Evolutionary conservation across 1,140 invertebrate species (phyloP).

Genomic region (Brachionus manjavacas): DNA sequence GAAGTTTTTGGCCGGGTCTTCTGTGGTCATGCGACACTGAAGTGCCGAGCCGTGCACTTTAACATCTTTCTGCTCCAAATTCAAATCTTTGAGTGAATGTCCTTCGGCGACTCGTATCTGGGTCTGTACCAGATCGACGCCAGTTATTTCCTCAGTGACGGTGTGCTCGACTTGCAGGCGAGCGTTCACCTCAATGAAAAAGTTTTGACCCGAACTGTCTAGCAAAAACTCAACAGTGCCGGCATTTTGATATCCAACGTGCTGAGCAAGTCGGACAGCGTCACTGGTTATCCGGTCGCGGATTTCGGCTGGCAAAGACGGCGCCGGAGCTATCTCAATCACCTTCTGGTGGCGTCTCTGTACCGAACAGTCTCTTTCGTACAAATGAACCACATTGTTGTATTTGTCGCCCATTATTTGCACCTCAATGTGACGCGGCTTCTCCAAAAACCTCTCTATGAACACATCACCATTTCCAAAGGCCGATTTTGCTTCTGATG

Average conservation of each 20-base stretch:
- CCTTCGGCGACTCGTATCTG: slow-evolving; percentile 94
- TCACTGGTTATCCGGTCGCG: slow-evolving; percentile 80
- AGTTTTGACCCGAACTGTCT: slow-evolving; percentile 83
- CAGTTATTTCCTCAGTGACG: slow-evolving; percentile 97
- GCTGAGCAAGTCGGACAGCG: slow-evolving; percentile 79
- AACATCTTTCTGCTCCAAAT: slow-evolving; percentile 82
- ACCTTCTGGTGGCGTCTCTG: slow-evolving; percentile 93
- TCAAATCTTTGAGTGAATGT: slow-evolving; percentile 83
- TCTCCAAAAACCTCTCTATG: slow-evolving; percentile 95
- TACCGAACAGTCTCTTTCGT: slow-evolving; percentile 95
- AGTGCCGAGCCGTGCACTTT: slow-evolving; percentile 79
- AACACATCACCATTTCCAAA: slow-evolving; percentile 98
- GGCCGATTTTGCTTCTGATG: slow-evolving; percentile 85
- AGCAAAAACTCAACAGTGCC: slow-evolving; percentile 96
- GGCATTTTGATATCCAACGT: slow-evolving; percentile 89
- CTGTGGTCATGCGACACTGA: slow-evolving; percentile 96
- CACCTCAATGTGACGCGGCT: slow-evolving; percentile 95
- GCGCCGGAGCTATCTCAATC: slow-evolving; percentile 96
- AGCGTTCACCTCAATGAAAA: slow-evolving; percentile 99
- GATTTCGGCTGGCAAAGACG: slow-evolving; percentile 68
- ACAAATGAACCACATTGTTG: slow-evolving; percentile 93
- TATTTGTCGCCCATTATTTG: slow-evolving; percentile 83
- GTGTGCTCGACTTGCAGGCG: slow-evolving; percentile 98
- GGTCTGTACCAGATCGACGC: slow-evolving; percentile 91
- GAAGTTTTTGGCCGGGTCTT: slow-evolving; percentile 93